Evolutionary conservation across 1,140 invertebrate genomes (phyloP).

Genomic region (Sweltsa coloradensis): DNA sequence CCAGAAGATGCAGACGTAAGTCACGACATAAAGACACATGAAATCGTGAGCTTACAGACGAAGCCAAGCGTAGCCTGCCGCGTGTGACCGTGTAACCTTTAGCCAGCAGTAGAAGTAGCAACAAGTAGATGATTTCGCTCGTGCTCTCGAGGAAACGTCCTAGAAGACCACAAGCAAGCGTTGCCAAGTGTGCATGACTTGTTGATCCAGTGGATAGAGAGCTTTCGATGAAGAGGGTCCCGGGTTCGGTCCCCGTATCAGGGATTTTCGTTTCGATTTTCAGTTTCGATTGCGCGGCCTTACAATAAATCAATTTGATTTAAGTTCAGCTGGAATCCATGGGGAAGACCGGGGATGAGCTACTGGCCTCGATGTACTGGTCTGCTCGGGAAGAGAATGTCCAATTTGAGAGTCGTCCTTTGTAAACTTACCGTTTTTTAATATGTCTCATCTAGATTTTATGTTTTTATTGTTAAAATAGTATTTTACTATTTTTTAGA

Average conservation of each 20-base stretch:
- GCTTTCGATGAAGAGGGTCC: constrained; percentile 14
- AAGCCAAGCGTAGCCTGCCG: constrained; percentile 52
- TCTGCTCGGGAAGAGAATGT: too few relatives aligned
- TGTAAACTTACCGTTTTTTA: too few relatives aligned
- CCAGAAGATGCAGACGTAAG: constrained; percentile 57
- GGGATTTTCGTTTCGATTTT: constrained; percentile 19
- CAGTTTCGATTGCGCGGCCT: constrained; percentile 16
- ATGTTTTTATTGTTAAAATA: too few relatives aligned
- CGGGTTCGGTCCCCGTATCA: constrained; percentile 11
- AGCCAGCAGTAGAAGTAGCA: constrained; percentile 68
- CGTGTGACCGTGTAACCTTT: constrained; percentile 86
- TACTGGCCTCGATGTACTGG: too few relatives aligned
- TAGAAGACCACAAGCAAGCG: constrained; percentile 30
- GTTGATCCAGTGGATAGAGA: background rate
- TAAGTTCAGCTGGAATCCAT: too few relatives aligned
- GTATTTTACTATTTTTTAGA: too few relatives aligned
- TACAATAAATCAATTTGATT: constrained; percentile 13
- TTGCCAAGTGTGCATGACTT: background rate
- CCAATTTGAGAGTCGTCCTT: too few relatives aligned
- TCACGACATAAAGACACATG: constrained; percentile 59
- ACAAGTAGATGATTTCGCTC: constrained; percentile 58
- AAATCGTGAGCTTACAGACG: constrained; percentile 69
- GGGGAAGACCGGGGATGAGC: too few relatives aligned
- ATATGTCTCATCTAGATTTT: too few relatives aligned
- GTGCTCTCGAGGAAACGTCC: constrained; percentile 57